Evolutionary conservation across 2,888 invertebrate species (phyloP).

Genomic region (Stratiomys singularior): DNA sequence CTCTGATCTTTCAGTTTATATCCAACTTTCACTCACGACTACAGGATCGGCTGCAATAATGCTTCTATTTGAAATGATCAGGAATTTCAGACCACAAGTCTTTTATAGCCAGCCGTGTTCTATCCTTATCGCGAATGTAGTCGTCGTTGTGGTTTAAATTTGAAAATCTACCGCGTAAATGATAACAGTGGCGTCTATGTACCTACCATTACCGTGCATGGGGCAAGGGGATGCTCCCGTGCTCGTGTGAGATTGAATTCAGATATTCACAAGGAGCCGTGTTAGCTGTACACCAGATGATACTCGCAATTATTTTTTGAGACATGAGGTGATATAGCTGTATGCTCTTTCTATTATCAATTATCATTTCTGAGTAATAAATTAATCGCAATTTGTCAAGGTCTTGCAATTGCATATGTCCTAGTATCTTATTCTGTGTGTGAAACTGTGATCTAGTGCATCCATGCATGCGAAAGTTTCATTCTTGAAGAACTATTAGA

Average conservation of each 20-base stretch:
- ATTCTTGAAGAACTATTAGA: too few relatives aligned
- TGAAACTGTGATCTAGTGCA: too few relatives aligned
- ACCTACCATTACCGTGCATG: not conserved
- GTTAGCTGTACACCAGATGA: not conserved
- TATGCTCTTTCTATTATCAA: constrained; percentile 13
- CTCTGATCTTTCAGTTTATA: too few relatives aligned
- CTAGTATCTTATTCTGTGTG: too few relatives aligned
- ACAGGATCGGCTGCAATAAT: not conserved
- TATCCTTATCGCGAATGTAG: not conserved
- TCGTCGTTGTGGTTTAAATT: constrained; percentile 21
- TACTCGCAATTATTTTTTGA: not conserved
- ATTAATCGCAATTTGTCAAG: constrained; percentile 35
- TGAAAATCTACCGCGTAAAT: constrained; percentile 27
- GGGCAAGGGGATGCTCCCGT: not conserved
- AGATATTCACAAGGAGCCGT: not conserved
- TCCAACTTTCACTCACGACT: not conserved
- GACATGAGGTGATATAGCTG: constrained; percentile 1
- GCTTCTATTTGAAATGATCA: not conserved
- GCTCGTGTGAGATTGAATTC: not conserved
- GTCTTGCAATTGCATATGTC: constrained; percentile 2
- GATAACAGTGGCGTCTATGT: constrained; percentile 13
- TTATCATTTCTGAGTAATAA: constrained; percentile 19
- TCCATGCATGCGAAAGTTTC: too few relatives aligned
- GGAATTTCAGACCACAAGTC: not conserved
- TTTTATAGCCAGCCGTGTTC: constrained; percentile 10